These are phyloP conservation scores for Escarpia spicata DNA, from an alignment of 2,888 invertebrate genomes.

Conservation along the genomic window DNA sequence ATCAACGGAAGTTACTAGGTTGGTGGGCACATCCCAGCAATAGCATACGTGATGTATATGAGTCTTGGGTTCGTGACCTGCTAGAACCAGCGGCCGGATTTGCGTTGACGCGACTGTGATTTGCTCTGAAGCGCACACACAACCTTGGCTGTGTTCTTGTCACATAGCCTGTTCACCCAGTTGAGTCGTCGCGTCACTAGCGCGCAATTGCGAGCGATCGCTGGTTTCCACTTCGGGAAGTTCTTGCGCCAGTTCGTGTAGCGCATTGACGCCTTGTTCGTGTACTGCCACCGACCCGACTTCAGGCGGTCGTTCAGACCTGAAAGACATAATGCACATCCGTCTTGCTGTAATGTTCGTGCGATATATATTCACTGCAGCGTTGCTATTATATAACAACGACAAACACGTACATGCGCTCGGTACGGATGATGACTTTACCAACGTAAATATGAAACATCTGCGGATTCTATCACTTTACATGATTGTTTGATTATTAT, in stretches of 20 bases:
- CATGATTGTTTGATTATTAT: neutral
- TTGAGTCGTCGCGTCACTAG: constrained; percentile 54
- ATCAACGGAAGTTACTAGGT: neutral
- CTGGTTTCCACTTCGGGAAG: constrained; percentile 44
- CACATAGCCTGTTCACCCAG: constrained; percentile 60
- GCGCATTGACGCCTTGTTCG: constrained; percentile 48
- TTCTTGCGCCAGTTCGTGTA: constrained; percentile 56
- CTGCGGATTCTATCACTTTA: neutral
- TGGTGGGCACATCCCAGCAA: neutral
- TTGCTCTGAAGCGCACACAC: neutral
- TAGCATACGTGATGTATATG: neutral
- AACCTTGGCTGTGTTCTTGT: constrained; percentile 48
- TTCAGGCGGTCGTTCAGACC: constrained; percentile 57
- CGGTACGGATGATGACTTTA: constrained; percentile 18
- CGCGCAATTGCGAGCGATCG: constrained; percentile 55
- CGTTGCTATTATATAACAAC: neutral
- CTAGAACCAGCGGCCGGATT: constrained; percentile 2
- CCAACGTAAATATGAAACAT: neutral
- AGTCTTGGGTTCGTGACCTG: neutral
- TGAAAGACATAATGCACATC: constrained; percentile 39
- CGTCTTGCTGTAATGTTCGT: neutral
- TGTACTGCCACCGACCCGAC: constrained; percentile 54
- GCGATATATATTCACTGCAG: neutral
- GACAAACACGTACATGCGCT: neutral
- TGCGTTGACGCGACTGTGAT: neutral